These are phyloP conservation scores for Papilio polytes DNA, from an alignment of 1,140 invertebrate species.

Conservation along the genomic window DNA sequence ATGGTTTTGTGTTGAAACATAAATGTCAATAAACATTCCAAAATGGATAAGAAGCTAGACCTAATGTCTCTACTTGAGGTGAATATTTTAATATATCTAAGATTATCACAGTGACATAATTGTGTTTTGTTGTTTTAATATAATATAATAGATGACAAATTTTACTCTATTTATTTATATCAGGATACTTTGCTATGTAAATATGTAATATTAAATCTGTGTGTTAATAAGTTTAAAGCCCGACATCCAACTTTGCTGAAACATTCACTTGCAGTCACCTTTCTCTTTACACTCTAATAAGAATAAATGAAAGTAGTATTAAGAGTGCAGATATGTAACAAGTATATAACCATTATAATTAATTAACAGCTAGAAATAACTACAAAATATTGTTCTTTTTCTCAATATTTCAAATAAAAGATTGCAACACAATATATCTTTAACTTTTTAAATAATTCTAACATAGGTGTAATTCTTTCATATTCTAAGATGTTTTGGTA, in stretches of 20 bases:
- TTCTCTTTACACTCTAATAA: constrained; percentile 53
- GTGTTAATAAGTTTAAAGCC: neutral
- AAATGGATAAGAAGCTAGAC: constrained; percentile 82
- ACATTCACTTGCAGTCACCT: constrained; percentile 50
- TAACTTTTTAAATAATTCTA: too few relatives aligned
- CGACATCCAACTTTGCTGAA: constrained; percentile 30
- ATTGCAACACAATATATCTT: too few relatives aligned
- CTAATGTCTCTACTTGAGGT: constrained; percentile 82
- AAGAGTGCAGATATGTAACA: neutral
- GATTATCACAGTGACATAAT: neutral
- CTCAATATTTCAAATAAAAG: neutral
- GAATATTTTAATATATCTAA: constrained; percentile 43
- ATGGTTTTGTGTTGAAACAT: constrained; percentile 52
- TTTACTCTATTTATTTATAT: constrained; percentile 30
- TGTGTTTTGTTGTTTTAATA: constrained; percentile 18
- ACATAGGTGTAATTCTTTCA: neutral
- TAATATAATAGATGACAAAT: constrained; percentile 9
- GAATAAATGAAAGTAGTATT: constrained; percentile 43
- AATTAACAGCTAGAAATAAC: neutral
- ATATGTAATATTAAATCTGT: neutral
- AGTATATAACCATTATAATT: neutral
- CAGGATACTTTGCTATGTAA: neutral
- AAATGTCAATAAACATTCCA: constrained; percentile 55
- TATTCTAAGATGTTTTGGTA: neutral
- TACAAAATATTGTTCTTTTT: neutral